A percentile compares a stretch with the other conserved stretches of the same genome.
These are phyloP conservation scores for Myiopsitta monachus DNA, from an alignment of 2,113 vertebrate genomes.

Conservation along the genomic window DNA sequence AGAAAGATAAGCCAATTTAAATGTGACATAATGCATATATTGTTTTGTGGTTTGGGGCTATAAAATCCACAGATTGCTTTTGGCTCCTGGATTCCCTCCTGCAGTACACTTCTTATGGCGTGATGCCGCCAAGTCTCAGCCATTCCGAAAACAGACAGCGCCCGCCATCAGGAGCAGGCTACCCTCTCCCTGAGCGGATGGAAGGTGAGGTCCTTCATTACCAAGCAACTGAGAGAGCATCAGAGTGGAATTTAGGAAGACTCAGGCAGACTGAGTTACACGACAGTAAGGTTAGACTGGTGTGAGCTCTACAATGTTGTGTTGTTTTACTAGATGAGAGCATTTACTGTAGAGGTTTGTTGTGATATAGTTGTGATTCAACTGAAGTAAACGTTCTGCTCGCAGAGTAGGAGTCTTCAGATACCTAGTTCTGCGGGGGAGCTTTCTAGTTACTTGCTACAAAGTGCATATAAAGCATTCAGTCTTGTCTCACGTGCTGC, in stretches of 20 bases:
- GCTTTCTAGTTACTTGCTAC: neutral
- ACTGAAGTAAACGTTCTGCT: neutral
- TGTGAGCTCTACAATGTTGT: neutral
- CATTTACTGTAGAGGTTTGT: neutral
- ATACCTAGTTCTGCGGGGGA: neutral
- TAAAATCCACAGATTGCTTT: slow-evolving; percentile 85
- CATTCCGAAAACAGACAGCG: slow-evolving; percentile 88
- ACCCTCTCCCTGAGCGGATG: slow-evolving; percentile 85
- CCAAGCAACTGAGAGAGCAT: neutral
- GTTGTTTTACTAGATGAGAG: neutral
- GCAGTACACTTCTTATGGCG: slow-evolving; percentile 92
- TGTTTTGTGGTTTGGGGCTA: neutral
- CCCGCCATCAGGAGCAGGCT: slow-evolving; percentile 80
- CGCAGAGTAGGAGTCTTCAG: neutral
- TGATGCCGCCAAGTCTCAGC: slow-evolving; percentile 91
- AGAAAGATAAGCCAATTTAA: neutral
- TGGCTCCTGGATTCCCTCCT: slow-evolving; percentile 95
- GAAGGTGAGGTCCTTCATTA: slow-evolving; percentile 81
- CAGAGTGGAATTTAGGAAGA: neutral
- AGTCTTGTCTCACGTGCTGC: neutral
- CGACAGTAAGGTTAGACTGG: neutral
- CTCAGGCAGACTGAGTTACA: fast-evolving
- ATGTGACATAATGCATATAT: neutral
- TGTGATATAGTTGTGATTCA: neutral
- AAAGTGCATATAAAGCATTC: neutral